Conservation (phyloP, 2,113 vertebrate species). For the Progne subis region DNA sequence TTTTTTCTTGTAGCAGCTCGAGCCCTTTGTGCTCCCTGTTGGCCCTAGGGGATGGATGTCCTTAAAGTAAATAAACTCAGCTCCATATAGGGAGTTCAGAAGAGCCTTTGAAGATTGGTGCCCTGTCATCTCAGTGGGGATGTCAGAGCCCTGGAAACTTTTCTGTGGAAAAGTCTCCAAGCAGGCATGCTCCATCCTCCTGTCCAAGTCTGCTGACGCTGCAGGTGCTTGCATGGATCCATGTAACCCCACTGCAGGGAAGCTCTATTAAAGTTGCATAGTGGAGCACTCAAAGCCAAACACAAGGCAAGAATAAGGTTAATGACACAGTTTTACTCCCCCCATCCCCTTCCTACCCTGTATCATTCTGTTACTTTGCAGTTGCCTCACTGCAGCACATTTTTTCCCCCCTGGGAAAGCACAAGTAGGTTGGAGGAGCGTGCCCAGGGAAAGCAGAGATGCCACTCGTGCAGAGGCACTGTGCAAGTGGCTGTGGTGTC, state of each 20-base stretch:
- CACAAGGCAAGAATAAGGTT: slow-evolving; percentile 21
- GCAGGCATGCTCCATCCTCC: rapidly evolving
- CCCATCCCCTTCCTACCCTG: not conserved
- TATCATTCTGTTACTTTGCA: not conserved
- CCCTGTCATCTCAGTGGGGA: not conserved
- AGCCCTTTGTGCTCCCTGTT: not conserved
- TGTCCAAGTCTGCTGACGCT: not conserved
- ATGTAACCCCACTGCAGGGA: not conserved
- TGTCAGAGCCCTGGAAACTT: not conserved
- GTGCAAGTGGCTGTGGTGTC: not conserved
- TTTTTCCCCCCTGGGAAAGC: not conserved
- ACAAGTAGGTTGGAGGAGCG: not conserved
- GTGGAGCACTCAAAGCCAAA: slow-evolving; percentile 20
- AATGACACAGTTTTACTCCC: not conserved
- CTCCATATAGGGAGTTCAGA: not conserved
- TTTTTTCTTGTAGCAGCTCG: not conserved
- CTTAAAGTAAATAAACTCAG: slow-evolving; percentile 14
- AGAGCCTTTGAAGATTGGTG: not conserved
- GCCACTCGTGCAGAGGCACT: rapidly evolving
- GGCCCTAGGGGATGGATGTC: not conserved
- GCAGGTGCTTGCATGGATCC: not conserved
- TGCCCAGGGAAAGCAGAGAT: not conserved
- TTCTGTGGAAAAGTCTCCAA: not conserved
- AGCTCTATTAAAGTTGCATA: slow-evolving; percentile 16
- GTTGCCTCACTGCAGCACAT: not conserved